These are phyloP conservation scores for Cirrhinus molitorella DNA, from an alignment of 2,797 vertebrate species.

Conservation along the genomic window DNA sequence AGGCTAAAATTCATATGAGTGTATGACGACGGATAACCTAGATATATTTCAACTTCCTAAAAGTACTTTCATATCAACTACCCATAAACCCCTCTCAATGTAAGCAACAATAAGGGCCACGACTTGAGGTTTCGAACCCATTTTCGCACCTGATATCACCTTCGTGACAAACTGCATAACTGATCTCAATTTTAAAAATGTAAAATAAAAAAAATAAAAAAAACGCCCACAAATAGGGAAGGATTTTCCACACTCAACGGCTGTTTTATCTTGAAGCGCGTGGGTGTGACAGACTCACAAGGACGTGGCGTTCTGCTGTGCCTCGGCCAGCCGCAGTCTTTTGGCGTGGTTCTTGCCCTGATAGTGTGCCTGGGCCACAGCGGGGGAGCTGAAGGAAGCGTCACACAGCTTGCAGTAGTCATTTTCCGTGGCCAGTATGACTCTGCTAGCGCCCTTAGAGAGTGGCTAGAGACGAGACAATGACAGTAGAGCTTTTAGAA, in stretches of 20 bases:
- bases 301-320: conserved; percentile 85
- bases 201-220: not conserved
- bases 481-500: conserved; percentile 42
- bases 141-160: too few species aligned
- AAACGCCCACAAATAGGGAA: not conserved
- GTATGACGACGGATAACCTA: not conserved
- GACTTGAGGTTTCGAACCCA: too few species aligned
- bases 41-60: too few species aligned
- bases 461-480: conserved; percentile 71
- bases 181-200: too few species aligned
- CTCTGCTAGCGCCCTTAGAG: conserved; percentile 88
- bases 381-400: conserved; percentile 95
- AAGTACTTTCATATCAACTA: too few species aligned
- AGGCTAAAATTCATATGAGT: not conserved
- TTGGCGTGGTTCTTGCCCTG: conserved; percentile 98
- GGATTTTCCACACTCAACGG: not conserved
- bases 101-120: too few species aligned
- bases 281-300: conserved; percentile 81
- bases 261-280: not conserved
- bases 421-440: conserved; percentile 97
- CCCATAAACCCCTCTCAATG: too few species aligned
- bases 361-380: conserved; percentile 97
- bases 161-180: not conserved
- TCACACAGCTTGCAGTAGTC: conserved; percentile 99
- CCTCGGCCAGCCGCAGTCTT: conserved; percentile 91